Evolutionary conservation across 2,888 invertebrate genomes (phyloP).

Genomic region (Anaspis maculata): DNA sequence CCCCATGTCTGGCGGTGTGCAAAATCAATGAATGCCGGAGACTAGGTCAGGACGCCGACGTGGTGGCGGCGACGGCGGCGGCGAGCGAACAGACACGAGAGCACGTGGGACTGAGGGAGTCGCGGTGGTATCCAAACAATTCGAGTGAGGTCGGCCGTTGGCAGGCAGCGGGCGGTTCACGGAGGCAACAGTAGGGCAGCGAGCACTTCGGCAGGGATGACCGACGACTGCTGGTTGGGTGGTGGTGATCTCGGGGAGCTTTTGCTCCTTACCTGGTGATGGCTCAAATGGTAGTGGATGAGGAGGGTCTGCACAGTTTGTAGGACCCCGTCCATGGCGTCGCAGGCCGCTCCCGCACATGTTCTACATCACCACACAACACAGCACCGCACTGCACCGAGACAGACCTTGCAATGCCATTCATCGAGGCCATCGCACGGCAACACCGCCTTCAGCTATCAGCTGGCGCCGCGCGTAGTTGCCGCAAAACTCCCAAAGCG

Average conservation of each 20-base stretch:
- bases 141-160: no score
- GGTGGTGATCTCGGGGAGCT: conserved; percentile 9
- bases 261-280: conserved; percentile 33
- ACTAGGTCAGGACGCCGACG: conserved; percentile 30
- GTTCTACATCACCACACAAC: conserved; percentile 25
- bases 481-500: conserved; percentile 21
- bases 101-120: conserved; percentile 20
- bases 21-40: conserved; percentile 32
- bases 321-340: conserved; percentile 43
- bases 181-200: no score
- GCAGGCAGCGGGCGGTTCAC: no score
- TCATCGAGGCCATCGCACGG: conserved; percentile 59
- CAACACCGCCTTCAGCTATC: conserved; percentile 37
- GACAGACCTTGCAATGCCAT: conserved; percentile 51
- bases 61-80: no score
- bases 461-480: conserved; percentile 38
- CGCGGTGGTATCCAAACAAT: no score
- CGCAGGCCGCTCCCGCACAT: conserved; percentile 29
- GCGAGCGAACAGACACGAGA: conserved; percentile 13
- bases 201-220: no score
- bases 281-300: conserved; percentile 38
- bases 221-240: no score
- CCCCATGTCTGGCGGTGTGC: conserved; percentile 20
- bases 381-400: conserved; percentile 42
- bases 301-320: conserved; percentile 42